Conservation (phyloP, 2,797 vertebrate species). For the Monodelphis domestica region DNA sequence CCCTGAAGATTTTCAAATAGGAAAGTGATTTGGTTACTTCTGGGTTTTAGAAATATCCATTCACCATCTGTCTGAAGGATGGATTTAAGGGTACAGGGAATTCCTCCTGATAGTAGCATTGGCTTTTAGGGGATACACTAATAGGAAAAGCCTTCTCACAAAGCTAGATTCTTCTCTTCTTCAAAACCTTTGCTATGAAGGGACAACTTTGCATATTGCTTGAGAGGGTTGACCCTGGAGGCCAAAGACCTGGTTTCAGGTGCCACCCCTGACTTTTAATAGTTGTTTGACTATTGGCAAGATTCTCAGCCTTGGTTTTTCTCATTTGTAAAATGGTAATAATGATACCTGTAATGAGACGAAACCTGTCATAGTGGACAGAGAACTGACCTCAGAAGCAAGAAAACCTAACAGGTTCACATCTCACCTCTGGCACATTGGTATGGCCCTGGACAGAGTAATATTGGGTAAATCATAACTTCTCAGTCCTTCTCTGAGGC, state of each 20-base stretch:
- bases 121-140: slow-evolving; percentile 50
- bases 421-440: background rate
- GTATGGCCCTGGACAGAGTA: background rate
- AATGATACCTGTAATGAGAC: background rate
- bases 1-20: background rate
- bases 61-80: background rate
- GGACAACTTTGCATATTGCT: slow-evolving; percentile 35
- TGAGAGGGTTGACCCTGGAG: background rate
- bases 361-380: background rate
- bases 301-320: slow-evolving; percentile 60
- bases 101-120: slow-evolving; percentile 28
- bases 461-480: background rate
- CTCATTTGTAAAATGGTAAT: slow-evolving; percentile 43
- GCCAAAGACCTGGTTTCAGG: background rate
- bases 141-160: slow-evolving; percentile 52
- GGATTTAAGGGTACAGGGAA: background rate
- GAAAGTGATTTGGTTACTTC: background rate
- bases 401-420: background rate
- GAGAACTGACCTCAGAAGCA: background rate
- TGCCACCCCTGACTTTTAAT: background rate
- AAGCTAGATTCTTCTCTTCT: slow-evolving; percentile 49
- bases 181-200: slow-evolving; percentile 52
- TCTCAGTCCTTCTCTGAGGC: background rate
- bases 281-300: background rate
- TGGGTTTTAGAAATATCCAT: background rate